Percentiles rank a stretch among this genome's conserved stretches.
phyloP scores from a whole-genome alignment of 2,113 vertebrate species.

The Mugil cephalus region DNA sequence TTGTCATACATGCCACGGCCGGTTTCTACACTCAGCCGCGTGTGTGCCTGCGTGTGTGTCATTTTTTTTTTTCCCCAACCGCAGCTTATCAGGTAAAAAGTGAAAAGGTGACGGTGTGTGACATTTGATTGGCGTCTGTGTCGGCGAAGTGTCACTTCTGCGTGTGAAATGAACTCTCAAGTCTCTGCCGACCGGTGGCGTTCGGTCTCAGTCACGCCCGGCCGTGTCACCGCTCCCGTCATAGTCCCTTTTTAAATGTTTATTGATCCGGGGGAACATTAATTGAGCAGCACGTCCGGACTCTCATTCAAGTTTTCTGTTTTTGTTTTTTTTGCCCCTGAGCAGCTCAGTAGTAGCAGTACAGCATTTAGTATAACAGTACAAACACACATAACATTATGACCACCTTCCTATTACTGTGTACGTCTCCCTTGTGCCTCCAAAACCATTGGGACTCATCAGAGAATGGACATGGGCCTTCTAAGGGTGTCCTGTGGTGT shows the following conservation, averaged over 20 bases:
- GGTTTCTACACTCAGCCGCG: conserved; percentile 12
- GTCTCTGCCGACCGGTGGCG: conserved; percentile 19
- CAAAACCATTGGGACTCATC: too few species aligned
- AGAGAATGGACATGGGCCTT: too few species aligned
- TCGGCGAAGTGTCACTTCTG: conserved; percentile 33
- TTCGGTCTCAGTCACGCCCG: background rate
- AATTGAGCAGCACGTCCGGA: conserved; percentile 8
- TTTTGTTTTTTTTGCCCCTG: background rate
- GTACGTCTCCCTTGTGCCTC: too few species aligned
- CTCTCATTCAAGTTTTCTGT: conserved; percentile 36
- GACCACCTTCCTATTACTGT: too few species aligned
- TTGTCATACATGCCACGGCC: conserved; percentile 61
- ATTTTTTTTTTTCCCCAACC: conserved; percentile 6
- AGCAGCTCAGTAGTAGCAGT: background rate
- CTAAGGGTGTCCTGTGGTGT: too few species aligned
- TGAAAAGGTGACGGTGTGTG: conserved; percentile 28
- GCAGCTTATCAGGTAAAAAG: conserved; percentile 27
- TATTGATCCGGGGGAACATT: conserved; percentile 34
- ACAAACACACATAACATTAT: too few species aligned
- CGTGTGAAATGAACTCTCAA: conserved; percentile 7
- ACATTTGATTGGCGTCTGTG: conserved; percentile 56
- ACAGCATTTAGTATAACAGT: too few species aligned
- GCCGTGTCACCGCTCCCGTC: conserved; percentile 21
- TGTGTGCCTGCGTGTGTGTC: conserved; percentile 8
- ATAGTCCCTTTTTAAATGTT: background rate